These are phyloP conservation scores for Galerucella pusilla DNA, from an alignment of 2,888 invertebrate genomes.

Conservation along the genomic window DNA sequence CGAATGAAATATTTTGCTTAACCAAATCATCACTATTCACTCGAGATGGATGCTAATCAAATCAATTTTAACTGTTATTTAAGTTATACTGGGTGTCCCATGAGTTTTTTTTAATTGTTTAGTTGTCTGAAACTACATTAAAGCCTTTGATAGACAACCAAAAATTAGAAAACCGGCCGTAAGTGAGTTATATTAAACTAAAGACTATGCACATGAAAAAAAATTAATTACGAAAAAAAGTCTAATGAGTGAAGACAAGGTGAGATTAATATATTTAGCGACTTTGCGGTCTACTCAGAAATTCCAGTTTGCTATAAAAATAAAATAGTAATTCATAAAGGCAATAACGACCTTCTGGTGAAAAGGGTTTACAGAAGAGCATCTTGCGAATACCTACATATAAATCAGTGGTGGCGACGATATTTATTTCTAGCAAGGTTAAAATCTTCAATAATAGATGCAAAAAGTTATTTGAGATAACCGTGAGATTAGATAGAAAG, in stretches of 20 bases:
- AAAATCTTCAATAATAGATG: no score
- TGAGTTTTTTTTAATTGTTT: no score
- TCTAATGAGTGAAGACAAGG: background rate
- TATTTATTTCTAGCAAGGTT: background rate
- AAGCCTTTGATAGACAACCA: no score
- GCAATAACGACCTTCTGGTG: conserved; percentile 40
- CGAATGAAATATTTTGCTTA: conserved; percentile 20
- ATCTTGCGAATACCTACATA: background rate
- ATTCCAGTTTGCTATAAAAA: conserved; percentile 21
- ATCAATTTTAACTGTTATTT: no score
- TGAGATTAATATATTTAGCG: background rate
- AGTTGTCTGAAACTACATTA: no score
- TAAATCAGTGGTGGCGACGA: background rate
- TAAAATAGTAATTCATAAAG: conserved; percentile 39
- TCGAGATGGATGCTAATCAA: background rate
- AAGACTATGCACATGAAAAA: no score
- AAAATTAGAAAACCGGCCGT: no score
- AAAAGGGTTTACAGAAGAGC: conserved; percentile 31
- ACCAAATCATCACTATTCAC: conserved; percentile 13
- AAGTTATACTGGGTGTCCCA: no score
- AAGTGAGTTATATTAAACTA: no score
- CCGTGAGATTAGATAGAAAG: no score
- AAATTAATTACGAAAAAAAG: background rate
- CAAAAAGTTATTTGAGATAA: no score
- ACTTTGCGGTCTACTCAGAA: background rate